Conservation (phyloP, 1,140 invertebrate species). For the Ganaspis sp. region DNA sequence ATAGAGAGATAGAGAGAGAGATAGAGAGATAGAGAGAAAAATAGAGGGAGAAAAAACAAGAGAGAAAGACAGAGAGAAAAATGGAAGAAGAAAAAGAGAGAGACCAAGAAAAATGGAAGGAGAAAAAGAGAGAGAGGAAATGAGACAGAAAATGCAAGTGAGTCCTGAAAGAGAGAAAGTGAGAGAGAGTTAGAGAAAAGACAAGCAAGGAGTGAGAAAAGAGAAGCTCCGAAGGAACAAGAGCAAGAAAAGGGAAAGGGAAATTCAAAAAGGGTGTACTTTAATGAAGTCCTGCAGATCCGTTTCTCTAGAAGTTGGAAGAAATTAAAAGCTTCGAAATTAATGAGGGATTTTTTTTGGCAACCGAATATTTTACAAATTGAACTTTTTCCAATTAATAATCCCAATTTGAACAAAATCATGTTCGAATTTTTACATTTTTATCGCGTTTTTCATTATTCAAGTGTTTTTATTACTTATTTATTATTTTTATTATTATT, state of each 20-base stretch:
- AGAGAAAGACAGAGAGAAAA: constrained; percentile 37
- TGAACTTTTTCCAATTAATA: background rate
- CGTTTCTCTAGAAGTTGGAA: constrained; percentile 37
- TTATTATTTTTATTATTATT: no score
- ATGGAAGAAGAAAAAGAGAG: no score
- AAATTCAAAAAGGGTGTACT: constrained; percentile 40
- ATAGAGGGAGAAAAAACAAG: constrained; percentile 44
- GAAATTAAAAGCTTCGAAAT: constrained; percentile 26
- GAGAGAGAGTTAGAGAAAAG: no score
- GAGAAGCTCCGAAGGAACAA: background rate
- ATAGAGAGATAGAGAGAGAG: background rate
- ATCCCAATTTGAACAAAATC: background rate
- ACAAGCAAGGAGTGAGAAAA: no score
- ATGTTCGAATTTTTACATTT: no score
- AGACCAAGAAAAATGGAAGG: background rate
- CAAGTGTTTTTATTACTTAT: no score
- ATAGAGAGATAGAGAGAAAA: constrained; percentile 31
- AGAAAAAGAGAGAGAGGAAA: background rate
- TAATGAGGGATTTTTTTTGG: background rate
- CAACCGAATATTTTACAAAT: no score
- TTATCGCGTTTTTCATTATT: no score
- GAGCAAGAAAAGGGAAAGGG: constrained; percentile 33
- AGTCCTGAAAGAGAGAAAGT: no score
- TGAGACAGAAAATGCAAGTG: constrained; percentile 36
- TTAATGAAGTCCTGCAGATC: constrained; percentile 45